Evolutionary conservation across 2,797 vertebrate species (phyloP).

Genomic region (Leptoclinus maculatus): DNA sequence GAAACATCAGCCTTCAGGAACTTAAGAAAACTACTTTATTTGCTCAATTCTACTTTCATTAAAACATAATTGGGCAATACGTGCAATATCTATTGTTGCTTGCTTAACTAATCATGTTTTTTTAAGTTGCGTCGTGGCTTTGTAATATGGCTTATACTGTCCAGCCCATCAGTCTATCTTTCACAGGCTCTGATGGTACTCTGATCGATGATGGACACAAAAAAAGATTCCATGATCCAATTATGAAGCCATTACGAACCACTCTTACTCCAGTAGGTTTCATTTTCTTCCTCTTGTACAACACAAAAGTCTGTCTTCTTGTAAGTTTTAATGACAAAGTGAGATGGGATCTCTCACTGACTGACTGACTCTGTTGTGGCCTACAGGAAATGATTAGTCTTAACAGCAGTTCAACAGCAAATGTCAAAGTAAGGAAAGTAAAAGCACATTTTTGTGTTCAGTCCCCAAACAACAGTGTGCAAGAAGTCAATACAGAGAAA

Average conservation of each 20-base stretch:
- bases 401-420: neutral
- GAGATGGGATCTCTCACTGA: neutral
- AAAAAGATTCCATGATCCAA: slow-evolving; percentile 18
- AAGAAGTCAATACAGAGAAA: neutral
- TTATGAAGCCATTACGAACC: slow-evolving; percentile 48
- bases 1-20: neutral
- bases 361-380: neutral
- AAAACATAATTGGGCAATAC: neutral
- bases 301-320: neutral
- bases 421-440: neutral
- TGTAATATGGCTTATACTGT: neutral
- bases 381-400: neutral
- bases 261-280: slow-evolving; percentile 2
- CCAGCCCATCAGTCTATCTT: neutral
- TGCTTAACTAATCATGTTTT: neutral
- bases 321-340: slow-evolving; percentile 1
- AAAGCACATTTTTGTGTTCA: neutral
- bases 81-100: neutral
- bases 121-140: neutral
- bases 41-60: neutral
- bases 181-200: neutral
- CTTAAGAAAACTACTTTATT: neutral
- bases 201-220: slow-evolving; percentile 5
- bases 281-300: neutral
- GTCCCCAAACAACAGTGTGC: neutral